Conservation (phyloP, 2,888 invertebrate species). For the Eupithecia inturbata region DNA sequence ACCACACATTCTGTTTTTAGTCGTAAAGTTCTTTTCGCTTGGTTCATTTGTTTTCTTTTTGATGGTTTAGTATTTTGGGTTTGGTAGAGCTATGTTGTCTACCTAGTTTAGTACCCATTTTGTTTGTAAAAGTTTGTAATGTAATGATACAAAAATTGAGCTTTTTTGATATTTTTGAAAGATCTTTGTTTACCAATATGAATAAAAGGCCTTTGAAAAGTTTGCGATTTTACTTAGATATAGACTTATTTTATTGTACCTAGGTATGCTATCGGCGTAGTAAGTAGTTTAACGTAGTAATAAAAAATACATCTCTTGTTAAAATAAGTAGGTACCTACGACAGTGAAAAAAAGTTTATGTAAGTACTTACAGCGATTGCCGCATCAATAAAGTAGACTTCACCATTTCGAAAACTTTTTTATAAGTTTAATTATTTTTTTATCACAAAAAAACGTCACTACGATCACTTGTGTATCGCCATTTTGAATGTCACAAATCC, state of each 20-base stretch:
- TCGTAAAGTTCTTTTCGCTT: background rate
- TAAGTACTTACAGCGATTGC: conserved; percentile 60
- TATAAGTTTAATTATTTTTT: conserved; percentile 20
- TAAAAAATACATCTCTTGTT: background rate
- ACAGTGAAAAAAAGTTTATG: background rate
- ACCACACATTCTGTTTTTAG: background rate
- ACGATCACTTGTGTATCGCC: conserved; percentile 45
- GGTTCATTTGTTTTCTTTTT: background rate
- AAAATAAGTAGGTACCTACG: background rate
- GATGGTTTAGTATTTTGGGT: background rate
- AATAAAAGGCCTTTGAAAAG: background rate
- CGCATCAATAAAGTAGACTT: conserved; percentile 59
- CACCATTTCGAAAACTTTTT: conserved; percentile 51
- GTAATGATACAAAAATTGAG: background rate
- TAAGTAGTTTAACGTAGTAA: background rate
- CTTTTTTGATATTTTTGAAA: background rate
- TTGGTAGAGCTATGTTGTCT: too few species aligned
- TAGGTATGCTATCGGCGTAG: background rate
- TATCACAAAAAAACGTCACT: conserved; percentile 32
- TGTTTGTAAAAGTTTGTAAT: too few species aligned
- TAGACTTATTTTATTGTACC: too few species aligned
- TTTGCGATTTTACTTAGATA: background rate
- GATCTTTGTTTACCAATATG: background rate
- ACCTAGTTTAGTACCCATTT: too few species aligned
- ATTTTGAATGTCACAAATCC: conserved; percentile 34